These are phyloP conservation scores for Lordiphosa andalusiaca DNA, from an alignment of 2,888 invertebrate genomes.

Conservation along the genomic window DNA sequence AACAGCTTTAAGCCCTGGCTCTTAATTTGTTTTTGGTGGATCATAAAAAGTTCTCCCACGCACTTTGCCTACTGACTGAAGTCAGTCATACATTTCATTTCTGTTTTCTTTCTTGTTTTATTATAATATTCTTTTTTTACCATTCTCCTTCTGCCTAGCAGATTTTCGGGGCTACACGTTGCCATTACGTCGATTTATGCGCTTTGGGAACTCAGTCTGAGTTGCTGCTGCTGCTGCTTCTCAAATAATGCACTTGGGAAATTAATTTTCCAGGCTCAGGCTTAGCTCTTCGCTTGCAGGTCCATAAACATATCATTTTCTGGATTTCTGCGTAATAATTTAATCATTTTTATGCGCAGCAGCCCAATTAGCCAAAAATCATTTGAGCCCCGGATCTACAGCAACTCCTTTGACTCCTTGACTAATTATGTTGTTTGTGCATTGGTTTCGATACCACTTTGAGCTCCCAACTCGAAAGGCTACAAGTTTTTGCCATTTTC, in stretches of 20 bases:
- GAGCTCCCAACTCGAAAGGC: slow-evolving; percentile 37
- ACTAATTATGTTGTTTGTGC: slow-evolving; percentile 59
- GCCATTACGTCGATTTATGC: slow-evolving; percentile 47
- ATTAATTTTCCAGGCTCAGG: slow-evolving; percentile 45
- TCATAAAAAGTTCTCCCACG: slow-evolving; percentile 26
- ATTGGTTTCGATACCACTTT: slow-evolving; percentile 22
- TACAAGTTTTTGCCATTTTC: slow-evolving; percentile 69
- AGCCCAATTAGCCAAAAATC: slow-evolving; percentile 28
- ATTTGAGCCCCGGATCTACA: slow-evolving; percentile 12
- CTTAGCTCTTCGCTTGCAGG: slow-evolving; percentile 9
- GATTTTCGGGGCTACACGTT: slow-evolving; percentile 30
- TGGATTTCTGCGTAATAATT: slow-evolving; percentile 38
- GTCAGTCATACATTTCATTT: slow-evolving; percentile 27
- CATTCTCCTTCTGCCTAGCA: no score
- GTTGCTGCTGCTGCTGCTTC: slow-evolving; percentile 2
- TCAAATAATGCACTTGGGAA: slow-evolving; percentile 61
- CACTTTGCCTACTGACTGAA: no score
- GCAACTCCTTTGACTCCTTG: slow-evolving; percentile 7
- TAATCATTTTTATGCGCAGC: slow-evolving; percentile 31
- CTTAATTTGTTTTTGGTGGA: slow-evolving; percentile 15
- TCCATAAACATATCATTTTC: slow-evolving; percentile 26
- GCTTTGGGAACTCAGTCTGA: slow-evolving; percentile 21
- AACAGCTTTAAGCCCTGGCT: neutral
- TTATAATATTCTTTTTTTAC: no score
- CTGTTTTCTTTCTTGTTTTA: slow-evolving; percentile 8